Evolutionary conservation across 1,140 invertebrate species (phyloP).

Genomic region (Sycophila sp.): DNA sequence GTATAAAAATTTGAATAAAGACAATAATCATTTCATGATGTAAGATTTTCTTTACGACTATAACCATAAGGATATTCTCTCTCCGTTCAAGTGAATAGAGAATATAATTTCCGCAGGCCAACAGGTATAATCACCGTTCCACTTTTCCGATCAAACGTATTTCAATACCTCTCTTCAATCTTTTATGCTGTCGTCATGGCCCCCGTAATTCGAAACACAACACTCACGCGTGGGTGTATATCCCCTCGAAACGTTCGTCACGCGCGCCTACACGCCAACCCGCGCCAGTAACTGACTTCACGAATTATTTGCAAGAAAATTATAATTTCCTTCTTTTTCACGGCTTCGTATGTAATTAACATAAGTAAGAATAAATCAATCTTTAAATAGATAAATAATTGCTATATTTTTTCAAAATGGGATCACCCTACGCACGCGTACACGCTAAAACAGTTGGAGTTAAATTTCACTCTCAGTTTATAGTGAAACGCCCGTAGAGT

Average conservation of each 20-base stretch:
- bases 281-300: background rate
- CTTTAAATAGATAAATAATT: no score
- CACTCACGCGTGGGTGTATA: slow-evolving; percentile 12
- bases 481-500: no score
- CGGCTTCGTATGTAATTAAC: no score
- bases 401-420: no score
- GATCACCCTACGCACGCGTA: no score
- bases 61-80: background rate
- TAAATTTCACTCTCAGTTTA: no score
- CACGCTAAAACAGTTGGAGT: no score
- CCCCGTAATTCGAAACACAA: slow-evolving; percentile 24
- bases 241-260: slow-evolving; percentile 19
- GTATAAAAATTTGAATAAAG: no score
- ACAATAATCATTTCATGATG: background rate
- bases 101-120: background rate
- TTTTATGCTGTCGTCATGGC: slow-evolving; percentile 4
- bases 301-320: slow-evolving; percentile 7
- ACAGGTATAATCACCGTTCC: slow-evolving; percentile 2
- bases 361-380: no score
- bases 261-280: slow-evolving; percentile 4
- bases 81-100: background rate
- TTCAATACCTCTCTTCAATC: slow-evolving; percentile 8
- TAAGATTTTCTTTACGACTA: background rate
- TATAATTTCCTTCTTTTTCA: no score
- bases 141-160: slow-evolving; percentile 21